Percentiles rank a stretch among this genome's conserved stretches.
phyloP scores from a whole-genome alignment of 2,113 vertebrate genomes.

The Myrmecobius fasciatus region DNA sequence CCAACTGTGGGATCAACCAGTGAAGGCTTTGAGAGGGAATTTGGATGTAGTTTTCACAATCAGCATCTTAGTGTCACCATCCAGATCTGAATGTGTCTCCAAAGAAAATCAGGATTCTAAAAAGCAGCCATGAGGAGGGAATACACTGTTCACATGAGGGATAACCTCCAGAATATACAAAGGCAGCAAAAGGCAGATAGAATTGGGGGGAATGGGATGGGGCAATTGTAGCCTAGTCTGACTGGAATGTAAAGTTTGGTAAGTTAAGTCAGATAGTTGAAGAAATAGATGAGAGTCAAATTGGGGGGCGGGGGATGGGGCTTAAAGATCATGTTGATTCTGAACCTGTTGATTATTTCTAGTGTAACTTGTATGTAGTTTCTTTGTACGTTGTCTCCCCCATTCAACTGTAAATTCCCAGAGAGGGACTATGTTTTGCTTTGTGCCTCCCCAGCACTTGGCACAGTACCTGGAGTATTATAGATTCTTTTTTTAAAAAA shows the following conservation, averaged over 20 bases:
- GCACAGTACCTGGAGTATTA: not conserved
- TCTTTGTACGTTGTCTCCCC: too few relatives aligned
- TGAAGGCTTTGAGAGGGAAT: too few relatives aligned
- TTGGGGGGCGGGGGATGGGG: not conserved
- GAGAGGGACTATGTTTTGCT: too few relatives aligned
- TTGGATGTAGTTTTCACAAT: too few relatives aligned
- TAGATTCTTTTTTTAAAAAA: not conserved
- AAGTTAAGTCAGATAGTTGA: too few relatives aligned
- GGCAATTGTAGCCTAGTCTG: not conserved
- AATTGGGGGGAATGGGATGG: fast-evolving
- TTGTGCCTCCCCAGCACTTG: too few relatives aligned
- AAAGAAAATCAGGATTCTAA: not conserved
- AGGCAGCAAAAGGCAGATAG: too few relatives aligned
- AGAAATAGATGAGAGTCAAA: not conserved
- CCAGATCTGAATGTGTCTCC: not conserved
- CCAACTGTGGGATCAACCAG: too few relatives aligned
- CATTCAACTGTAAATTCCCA: too few relatives aligned
- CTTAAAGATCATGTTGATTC: too few relatives aligned
- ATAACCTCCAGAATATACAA: not conserved
- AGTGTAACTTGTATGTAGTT: too few relatives aligned
- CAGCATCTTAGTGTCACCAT: not conserved
- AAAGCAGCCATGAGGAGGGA: not conserved
- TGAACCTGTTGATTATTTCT: too few relatives aligned
- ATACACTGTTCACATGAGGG: not conserved
- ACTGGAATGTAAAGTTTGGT: not conserved